Evolutionary conservation across 37 sponge, comb jelly and placozoan genomes (phyloP).

Genomic region (Diacarnus erythraeanus): DNA sequence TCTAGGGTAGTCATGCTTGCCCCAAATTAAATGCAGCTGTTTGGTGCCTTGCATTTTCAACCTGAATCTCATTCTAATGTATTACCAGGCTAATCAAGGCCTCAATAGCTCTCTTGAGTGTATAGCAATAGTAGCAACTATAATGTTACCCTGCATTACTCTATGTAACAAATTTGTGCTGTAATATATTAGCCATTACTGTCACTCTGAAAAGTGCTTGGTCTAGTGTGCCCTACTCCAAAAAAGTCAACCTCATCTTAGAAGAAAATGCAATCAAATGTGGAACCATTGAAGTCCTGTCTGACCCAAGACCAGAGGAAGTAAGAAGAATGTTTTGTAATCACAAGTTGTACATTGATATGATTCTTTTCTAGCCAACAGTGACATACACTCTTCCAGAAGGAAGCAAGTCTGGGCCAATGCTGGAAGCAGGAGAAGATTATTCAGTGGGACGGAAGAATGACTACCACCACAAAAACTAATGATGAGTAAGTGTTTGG

Average conservation of each 20-base stretch:
- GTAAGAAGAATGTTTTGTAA: background rate
- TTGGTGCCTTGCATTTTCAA: too few species aligned
- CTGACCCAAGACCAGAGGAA: background rate
- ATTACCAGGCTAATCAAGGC: too few species aligned
- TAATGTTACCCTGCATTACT: too few species aligned
- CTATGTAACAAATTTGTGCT: background rate
- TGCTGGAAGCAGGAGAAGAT: conserved; percentile 53
- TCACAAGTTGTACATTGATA: background rate
- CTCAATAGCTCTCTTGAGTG: too few species aligned
- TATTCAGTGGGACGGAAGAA: conserved; percentile 63
- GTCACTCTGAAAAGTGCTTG: conserved; percentile 46
- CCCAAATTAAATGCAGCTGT: too few species aligned
- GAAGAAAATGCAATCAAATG: conserved; percentile 16
- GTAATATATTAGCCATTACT: conserved; percentile 22
- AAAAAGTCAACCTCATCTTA: conserved; percentile 17
- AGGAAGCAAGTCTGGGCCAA: conserved; percentile 34
- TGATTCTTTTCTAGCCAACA: background rate
- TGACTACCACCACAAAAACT: conserved; percentile 47
- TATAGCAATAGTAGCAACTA: too few species aligned
- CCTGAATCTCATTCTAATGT: too few species aligned
- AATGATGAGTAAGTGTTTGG: conserved; percentile 51
- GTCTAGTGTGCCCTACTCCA: background rate
- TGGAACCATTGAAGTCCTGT: conserved; percentile 5
- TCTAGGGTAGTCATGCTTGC: too few species aligned
- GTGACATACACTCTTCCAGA: conserved; percentile 22